Base-by-base conservation (phyloP, 2,113 vertebrate species). In the Chaetodon auriga region DNA sequence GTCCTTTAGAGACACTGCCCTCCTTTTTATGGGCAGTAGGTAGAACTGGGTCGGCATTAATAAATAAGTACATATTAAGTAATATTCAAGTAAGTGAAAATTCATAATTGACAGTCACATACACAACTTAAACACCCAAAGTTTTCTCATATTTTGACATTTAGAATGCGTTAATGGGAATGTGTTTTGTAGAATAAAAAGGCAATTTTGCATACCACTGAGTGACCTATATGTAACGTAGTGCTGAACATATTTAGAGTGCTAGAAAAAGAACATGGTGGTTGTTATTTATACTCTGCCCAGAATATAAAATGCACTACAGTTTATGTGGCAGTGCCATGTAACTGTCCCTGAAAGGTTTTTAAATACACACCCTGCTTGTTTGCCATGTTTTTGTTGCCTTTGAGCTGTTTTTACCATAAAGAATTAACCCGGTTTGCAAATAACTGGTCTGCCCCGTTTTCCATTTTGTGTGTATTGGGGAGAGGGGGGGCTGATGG, bases 401-500 rank as follows among this genome's bases (percentile, higher is more conserved):
- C 9, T 35, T 51, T 78, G 1, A 11, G 43, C 43, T 0, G 18
- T 60, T 21, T 71, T 68, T n/a, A 64, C 13, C 8, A 41, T 13
- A 54, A 58, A 70, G 25, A 73, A 66, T 36, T 19, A 78, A 68
- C 64, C 55, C n/a, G 68, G 51, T 69, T 87, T 79, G 46, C n/a
- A 62, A 66, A 64, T 54, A 61, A 43, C 46, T 72, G 25, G n/a
- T 61, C 57, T 87, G 77, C 41, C 65, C 65, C 18, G 48, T 58
- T 83, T 82, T 30, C 38, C 23, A 48, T 18, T 53, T 18, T 81
- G 45, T 6, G 51, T 43, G 49, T 68, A 46, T 43, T 36, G 45
- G 60, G 63, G 53, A 13, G 70, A 16, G 81, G 72, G 46, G 76
- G 62, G 58, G 66, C 46, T 57, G 48, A 14, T 14, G 30, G 55